Evolutionary conservation across 2,113 vertebrate genomes (phyloP).

Genomic region (Spermophilus dauricus): DNA sequence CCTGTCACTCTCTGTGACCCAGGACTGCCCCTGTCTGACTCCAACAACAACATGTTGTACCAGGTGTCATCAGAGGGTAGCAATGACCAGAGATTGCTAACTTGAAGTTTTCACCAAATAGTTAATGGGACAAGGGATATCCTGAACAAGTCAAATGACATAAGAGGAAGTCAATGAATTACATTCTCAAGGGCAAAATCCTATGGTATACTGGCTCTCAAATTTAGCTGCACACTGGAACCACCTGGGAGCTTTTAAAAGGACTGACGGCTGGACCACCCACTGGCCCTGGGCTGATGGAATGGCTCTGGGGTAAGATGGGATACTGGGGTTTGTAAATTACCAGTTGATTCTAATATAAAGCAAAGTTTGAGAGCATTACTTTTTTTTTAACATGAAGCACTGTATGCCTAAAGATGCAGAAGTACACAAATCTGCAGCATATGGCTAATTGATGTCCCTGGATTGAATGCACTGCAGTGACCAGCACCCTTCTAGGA

Average conservation of each 20-base stretch:
- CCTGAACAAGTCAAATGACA: not conserved
- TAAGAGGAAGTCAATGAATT: not conserved
- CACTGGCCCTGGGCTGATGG: not conserved
- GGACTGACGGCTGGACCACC: not conserved
- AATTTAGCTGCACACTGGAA: not conserved
- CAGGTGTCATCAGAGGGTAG: accelerated
- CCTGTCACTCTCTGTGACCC: accelerated
- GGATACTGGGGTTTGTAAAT: not conserved
- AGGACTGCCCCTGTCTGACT: not conserved
- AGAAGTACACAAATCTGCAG: not conserved
- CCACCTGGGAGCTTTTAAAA: slow-evolving; percentile 22
- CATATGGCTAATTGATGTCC: not conserved
- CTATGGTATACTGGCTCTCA: slow-evolving; percentile 19
- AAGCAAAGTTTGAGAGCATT: not conserved
- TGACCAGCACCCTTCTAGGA: not conserved
- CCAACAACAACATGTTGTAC: accelerated
- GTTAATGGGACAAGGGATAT: not conserved
- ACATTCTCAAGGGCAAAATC: not conserved
- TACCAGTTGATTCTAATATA: not conserved
- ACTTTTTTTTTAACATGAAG: not conserved
- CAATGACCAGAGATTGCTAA: not conserved
- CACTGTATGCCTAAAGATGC: too few relatives aligned
- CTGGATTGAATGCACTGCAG: not conserved
- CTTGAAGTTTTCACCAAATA: not conserved
- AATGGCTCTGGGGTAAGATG: not conserved